Conservation (phyloP, 2,888 invertebrate species). For the Tribolium freemani region DNA sequence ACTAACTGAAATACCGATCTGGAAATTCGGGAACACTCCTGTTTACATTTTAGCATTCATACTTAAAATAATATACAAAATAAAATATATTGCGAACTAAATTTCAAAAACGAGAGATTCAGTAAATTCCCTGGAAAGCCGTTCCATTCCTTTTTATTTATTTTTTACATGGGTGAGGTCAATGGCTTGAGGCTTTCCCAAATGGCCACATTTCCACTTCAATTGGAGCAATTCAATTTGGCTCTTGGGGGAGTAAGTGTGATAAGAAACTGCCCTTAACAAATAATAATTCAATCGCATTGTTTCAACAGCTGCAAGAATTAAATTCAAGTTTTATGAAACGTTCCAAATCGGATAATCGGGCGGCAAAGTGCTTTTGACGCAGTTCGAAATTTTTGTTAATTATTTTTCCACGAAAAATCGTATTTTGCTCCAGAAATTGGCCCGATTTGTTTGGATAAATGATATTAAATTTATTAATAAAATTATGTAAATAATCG, state of each 20-base stretch:
- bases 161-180: constrained; percentile 11
- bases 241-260: neutral
- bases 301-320: neutral
- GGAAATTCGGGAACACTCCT: constrained; percentile 45
- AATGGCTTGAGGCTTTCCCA: neutral
- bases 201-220: neutral
- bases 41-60: constrained; percentile 50
- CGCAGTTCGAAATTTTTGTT: neutral
- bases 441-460: neutral
- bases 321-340: neutral
- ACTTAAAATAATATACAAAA: constrained; percentile 53
- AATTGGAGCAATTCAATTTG: constrained; percentile 6
- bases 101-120: neutral
- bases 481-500: constrained; percentile 12
- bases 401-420: constrained; percentile 1
- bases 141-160: neutral
- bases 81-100: constrained; percentile 41
- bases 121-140: neutral
- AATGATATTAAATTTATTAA: neutral
- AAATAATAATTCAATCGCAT: neutral
- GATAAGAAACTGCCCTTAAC: neutral
- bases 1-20: constrained; percentile 50
- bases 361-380: too few species aligned
- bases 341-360: neutral
- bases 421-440: neutral